Conservation (phyloP, 1,140 invertebrate genomes). For the Caenorhabditis remanei region DNA sequence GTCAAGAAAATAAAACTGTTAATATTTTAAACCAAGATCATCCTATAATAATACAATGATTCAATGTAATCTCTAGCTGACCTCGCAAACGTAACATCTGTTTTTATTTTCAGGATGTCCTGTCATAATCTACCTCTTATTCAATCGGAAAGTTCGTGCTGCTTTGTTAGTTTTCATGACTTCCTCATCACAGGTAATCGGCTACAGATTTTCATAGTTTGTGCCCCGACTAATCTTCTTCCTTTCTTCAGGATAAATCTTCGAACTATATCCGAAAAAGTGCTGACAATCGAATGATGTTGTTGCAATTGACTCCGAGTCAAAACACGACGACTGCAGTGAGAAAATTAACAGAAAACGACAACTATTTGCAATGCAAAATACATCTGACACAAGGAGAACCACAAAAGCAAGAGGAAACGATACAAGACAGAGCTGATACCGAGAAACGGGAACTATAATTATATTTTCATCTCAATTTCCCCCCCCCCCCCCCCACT, state of each 20-base stretch:
- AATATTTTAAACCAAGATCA: too few species aligned
- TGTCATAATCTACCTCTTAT: slow-evolving; percentile 37
- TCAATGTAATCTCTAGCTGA: background rate
- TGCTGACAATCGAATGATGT: slow-evolving; percentile 1
- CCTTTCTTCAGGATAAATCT: background rate
- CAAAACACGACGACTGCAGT: background rate
- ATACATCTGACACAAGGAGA: background rate
- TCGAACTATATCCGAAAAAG: slow-evolving; percentile 28
- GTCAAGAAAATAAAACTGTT: too few species aligned
- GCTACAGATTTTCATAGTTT: background rate
- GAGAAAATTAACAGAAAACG: background rate
- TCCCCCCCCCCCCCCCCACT: background rate
- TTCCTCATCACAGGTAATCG: background rate
- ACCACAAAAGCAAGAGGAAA: background rate
- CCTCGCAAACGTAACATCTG: background rate
- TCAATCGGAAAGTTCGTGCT: slow-evolving; percentile 42
- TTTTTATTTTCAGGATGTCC: slow-evolving; percentile 26
- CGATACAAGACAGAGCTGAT: background rate
- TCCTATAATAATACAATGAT: too few species aligned
- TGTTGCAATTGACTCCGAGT: background rate
- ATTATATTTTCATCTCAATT: background rate
- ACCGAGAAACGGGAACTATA: background rate
- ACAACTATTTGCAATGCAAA: background rate
- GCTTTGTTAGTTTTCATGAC: slow-evolving; percentile 39
- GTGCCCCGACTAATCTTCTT: background rate